phyloP scores from a whole-genome alignment of 1,140 invertebrate species.

The Sitophilus oryzae region DNA sequence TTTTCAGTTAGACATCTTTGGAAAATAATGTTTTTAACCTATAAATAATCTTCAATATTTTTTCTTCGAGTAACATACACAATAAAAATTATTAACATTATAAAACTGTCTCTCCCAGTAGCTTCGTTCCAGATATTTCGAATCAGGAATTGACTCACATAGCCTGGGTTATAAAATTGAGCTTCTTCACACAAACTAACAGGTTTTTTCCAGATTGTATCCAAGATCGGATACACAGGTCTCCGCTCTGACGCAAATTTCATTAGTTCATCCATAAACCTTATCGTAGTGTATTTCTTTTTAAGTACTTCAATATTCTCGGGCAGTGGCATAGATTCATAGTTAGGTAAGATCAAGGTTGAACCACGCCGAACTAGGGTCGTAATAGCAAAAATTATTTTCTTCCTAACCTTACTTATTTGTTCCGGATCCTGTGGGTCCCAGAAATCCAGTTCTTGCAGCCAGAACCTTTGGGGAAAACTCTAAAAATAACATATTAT shows the following conservation, averaged over 20 bases:
- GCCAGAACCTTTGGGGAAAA: constrained; percentile 19
- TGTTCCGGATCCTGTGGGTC: constrained; percentile 5
- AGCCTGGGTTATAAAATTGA: constrained; percentile 15
- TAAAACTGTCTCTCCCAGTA: constrained; percentile 17
- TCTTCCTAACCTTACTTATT: constrained; percentile 1
- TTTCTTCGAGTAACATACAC: constrained; percentile 11
- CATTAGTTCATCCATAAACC: constrained; percentile 8
- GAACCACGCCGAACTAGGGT: constrained; percentile 8
- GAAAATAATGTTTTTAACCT: no score
- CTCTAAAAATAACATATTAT: constrained; percentile 11
- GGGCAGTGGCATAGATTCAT: background rate
- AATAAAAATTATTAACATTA: constrained; percentile 17
- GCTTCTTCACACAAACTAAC: constrained; percentile 15
- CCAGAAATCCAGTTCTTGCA: constrained; percentile 10
- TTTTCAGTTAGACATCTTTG: no score
- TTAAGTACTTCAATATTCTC: background rate
- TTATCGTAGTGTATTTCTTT: constrained; percentile 2
- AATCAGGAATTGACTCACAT: constrained; percentile 15
- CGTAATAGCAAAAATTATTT: constrained; percentile 6
- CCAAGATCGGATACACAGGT: constrained; percentile 8
- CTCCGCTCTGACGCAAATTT: background rate
- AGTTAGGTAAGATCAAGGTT: constrained; percentile 11
- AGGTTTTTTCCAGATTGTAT: constrained; percentile 18
- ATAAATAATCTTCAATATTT: constrained; percentile 21
- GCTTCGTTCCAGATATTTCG: constrained; percentile 15